These are phyloP conservation scores for Parnassius smintheus DNA, from an alignment of 2,888 invertebrate genomes.

Conservation along the genomic window DNA sequence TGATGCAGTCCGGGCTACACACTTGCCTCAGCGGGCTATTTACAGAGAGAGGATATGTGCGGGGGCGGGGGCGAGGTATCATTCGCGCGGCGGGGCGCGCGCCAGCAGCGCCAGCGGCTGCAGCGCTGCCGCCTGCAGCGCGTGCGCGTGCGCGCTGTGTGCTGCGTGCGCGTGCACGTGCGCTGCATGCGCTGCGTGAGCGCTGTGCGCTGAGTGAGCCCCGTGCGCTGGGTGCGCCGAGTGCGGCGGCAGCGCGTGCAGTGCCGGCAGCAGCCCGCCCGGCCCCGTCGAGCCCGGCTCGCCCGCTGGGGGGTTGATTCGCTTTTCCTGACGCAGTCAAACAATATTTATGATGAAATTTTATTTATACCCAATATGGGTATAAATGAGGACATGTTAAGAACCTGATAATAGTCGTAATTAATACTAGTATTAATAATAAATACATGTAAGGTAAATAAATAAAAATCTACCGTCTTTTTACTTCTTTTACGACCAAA, in stretches of 20 bases:
- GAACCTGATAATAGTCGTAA: too few species aligned
- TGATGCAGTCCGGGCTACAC: constrained; percentile 22
- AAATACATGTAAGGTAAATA: too few species aligned
- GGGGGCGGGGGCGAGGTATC: constrained; percentile 52
- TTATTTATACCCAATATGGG: too few species aligned
- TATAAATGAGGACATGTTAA: too few species aligned
- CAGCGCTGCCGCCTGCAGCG: constrained; percentile 65
- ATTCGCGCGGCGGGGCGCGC: constrained; percentile 57
- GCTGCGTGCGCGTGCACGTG: constrained; percentile 62
- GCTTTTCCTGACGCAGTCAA: constrained; percentile 82
- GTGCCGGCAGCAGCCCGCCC: constrained; percentile 48
- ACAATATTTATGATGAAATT: too few species aligned
- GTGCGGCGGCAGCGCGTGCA: constrained; percentile 49
- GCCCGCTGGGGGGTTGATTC: constrained; percentile 94
- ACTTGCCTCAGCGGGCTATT: constrained; percentile 34
- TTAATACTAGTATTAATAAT: too few species aligned
- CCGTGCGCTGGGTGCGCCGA: constrained; percentile 76
- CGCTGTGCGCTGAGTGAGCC: constrained; percentile 56
- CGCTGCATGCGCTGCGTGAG: constrained; percentile 74
- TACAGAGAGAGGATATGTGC: constrained; percentile 46
- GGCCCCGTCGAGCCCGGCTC: constrained; percentile 54
- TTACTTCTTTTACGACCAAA: too few species aligned
- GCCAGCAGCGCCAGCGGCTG: constrained; percentile 61
- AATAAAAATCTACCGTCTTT: too few species aligned
- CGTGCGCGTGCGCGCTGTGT: constrained; percentile 70